A percentile compares a stretch with the other conserved stretches of the same genome.
Conservation (phyloP, 2,797 vertebrate species). For the Sebastes variabilis region DNA sequence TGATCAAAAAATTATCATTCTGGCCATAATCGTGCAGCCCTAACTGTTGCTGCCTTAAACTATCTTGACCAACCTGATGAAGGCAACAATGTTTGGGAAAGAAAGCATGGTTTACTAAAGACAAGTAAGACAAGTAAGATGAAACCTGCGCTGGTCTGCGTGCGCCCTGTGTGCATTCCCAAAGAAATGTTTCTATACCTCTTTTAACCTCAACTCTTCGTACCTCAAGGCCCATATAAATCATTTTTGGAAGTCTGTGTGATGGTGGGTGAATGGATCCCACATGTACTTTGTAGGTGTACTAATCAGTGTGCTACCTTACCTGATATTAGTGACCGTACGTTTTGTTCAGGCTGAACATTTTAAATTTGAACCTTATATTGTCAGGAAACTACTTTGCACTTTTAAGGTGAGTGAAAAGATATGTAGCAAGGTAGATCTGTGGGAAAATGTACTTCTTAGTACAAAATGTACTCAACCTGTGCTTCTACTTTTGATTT, state of each 20-base stretch:
- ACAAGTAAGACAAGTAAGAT: background rate
- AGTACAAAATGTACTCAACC: constrained; percentile 6
- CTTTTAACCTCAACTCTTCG: background rate
- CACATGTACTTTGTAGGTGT: background rate
- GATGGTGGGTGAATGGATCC: background rate
- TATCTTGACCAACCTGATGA: background rate
- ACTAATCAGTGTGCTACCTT: background rate
- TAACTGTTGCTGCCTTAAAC: background rate
- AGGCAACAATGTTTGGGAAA: background rate
- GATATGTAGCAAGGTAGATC: background rate
- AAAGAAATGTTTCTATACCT: background rate
- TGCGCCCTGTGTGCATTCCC: background rate
- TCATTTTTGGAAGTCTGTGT: background rate
- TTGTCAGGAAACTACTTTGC: background rate
- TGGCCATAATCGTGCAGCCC: too few species aligned
- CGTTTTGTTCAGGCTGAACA: background rate
- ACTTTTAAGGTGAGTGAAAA: background rate
- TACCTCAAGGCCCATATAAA: constrained; percentile 21
- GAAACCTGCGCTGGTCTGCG: background rate
- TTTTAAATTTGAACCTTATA: background rate
- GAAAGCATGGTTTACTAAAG: background rate
- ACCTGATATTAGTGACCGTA: background rate
- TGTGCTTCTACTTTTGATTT: background rate
- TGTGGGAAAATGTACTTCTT: background rate
- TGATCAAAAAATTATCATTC: too few species aligned